These are phyloP conservation scores for Aleiodes testaceus DNA, from an alignment of 2,888 invertebrate genomes.

Conservation along the genomic window DNA sequence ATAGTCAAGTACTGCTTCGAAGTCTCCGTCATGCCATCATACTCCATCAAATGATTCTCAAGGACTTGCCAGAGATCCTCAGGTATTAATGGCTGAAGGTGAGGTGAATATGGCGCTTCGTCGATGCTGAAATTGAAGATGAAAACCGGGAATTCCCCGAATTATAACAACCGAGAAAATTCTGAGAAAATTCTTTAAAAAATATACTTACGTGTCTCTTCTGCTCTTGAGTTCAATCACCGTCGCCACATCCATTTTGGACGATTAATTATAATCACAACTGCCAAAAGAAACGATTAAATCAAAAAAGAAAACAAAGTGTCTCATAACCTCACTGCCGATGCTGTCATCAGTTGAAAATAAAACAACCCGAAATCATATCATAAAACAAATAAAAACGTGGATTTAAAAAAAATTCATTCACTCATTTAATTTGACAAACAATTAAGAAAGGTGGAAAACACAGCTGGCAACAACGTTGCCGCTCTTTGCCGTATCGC, in stretches of 20 bases:
- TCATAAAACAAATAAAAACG: too few species aligned
- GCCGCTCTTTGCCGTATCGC: not conserved
- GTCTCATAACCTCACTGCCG: too few species aligned
- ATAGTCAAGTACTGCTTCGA: slow-evolving; percentile 47
- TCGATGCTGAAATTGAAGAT: slow-evolving; percentile 8
- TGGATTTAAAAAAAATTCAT: not conserved
- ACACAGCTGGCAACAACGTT: slow-evolving; percentile 17
- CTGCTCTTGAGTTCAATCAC: not conserved
- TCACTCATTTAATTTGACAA: not conserved
- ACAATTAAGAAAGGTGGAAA: not conserved
- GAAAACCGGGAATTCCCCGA: too few species aligned
- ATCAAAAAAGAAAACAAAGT: not conserved
- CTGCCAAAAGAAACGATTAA: not conserved
- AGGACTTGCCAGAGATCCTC: slow-evolving; percentile 17
- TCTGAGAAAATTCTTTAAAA: not conserved
- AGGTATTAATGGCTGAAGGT: not conserved
- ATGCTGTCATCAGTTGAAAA: too few species aligned
- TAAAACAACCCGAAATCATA: too few species aligned
- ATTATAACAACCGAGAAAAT: too few species aligned
- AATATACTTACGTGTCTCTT: slow-evolving; percentile 14
- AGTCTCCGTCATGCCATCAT: not conserved
- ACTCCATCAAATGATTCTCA: not conserved
- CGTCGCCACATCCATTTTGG: not conserved
- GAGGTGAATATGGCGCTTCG: not conserved
- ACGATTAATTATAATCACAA: not conserved